Conservation (phyloP, 1,140 invertebrate species). For the Bemisia tabaci region DNA sequence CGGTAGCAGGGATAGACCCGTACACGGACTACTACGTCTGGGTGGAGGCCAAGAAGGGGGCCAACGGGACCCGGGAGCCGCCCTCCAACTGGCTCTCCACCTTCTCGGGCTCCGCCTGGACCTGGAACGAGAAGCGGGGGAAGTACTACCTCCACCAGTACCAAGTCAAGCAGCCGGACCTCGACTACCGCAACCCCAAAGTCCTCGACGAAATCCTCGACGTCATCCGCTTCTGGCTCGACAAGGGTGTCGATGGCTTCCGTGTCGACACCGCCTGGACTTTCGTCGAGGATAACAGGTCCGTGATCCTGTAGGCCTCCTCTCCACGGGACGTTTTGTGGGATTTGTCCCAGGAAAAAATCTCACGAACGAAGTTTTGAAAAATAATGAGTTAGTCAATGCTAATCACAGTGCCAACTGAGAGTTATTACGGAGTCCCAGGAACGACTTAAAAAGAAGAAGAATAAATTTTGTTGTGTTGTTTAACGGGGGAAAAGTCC, state of each 20-base stretch:
- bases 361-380: too few species aligned
- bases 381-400: too few species aligned
- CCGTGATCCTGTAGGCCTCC: too few species aligned
- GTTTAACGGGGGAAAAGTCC: too few species aligned
- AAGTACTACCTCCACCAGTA: conserved; percentile 65
- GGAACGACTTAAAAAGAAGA: too few species aligned
- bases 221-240: conserved; percentile 51
- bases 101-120: conserved; percentile 55
- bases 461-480: too few species aligned
- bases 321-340: too few species aligned
- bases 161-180: conserved; percentile 50
- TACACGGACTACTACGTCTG: conserved; percentile 66
- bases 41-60: conserved; percentile 41
- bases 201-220: conserved; percentile 8
- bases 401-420: too few species aligned
- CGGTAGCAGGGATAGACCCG: conserved; percentile 36
- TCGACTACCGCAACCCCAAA: conserved; percentile 37
- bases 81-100: conserved; percentile 43
- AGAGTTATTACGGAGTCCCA: too few species aligned
- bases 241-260: conserved; percentile 53
- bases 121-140: conserved; percentile 43
- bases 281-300: conserved; percentile 35
- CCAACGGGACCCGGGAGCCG: conserved; percentile 24
- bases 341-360: too few species aligned
- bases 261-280: conserved; percentile 43